Conservation (phyloP, 1,140 invertebrate species). For the Microplitis mediator region DNA sequence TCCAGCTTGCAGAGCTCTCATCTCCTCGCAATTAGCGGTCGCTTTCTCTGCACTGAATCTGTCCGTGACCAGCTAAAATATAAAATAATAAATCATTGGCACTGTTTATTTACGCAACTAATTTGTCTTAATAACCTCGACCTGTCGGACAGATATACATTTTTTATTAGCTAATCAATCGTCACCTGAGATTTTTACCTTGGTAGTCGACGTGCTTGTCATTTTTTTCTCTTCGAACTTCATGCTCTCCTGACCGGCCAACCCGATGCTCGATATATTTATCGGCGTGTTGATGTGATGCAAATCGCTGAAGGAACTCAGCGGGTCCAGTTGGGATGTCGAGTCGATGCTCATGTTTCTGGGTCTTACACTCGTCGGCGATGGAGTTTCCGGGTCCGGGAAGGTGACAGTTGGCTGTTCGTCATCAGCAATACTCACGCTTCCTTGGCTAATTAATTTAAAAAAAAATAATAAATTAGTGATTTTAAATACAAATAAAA, state of each 20-base stretch:
- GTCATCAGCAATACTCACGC: constrained; percentile 53
- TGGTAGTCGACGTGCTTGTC: constrained; percentile 79
- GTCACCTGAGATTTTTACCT: constrained; percentile 55
- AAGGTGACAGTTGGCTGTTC: constrained; percentile 76
- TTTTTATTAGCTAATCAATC: constrained; percentile 2
- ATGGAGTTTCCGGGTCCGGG: constrained; percentile 76
- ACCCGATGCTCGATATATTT: constrained; percentile 49
- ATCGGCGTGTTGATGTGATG: constrained; percentile 49
- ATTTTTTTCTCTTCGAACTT: constrained; percentile 81
- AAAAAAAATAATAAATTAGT: not conserved
- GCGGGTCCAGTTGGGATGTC: constrained; percentile 54
- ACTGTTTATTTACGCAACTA: not conserved
- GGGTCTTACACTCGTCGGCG: constrained; percentile 46
- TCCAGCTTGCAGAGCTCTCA: constrained; percentile 77
- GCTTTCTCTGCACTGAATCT: constrained; percentile 81
- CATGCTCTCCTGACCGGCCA: constrained; percentile 67
- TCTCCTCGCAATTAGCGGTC: constrained; percentile 77
- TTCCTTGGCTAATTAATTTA: constrained; percentile 48
- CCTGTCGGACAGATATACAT: not conserved
- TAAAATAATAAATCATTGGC: not conserved
- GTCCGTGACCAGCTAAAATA: constrained; percentile 72
- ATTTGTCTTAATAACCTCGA: constrained; percentile 8
- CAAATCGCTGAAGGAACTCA: constrained; percentile 59
- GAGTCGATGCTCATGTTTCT: constrained; percentile 46
- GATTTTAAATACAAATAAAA: too few species aligned